Conservation (phyloP, 2,797 vertebrate species). For the Sciaenops ocellatus region DNA sequence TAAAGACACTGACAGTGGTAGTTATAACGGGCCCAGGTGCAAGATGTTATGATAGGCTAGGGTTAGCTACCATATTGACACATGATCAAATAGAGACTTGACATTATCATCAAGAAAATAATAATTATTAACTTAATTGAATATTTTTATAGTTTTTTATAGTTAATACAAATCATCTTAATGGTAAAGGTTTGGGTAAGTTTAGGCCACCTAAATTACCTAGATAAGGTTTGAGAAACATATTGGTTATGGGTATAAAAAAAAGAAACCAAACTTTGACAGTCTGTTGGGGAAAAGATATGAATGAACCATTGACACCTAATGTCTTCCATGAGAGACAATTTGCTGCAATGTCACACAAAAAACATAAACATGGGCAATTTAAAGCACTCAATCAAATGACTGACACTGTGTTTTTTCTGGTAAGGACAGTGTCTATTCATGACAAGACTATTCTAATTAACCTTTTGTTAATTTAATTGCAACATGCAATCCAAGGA, state of each 20-base stretch:
- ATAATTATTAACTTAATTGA: no score
- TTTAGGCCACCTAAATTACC: background rate
- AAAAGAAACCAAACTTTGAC: background rate
- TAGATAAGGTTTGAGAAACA: background rate
- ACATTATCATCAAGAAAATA: no score
- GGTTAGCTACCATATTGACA: no score
- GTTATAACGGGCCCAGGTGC: no score
- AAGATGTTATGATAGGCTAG: no score
- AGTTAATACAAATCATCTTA: background rate
- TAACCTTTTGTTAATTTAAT: slow-evolving; percentile 58
- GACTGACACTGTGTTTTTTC: background rate
- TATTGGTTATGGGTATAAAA: background rate
- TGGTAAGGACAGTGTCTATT: slow-evolving; percentile 9
- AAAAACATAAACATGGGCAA: background rate
- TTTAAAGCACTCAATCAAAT: background rate
- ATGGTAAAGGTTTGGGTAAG: background rate
- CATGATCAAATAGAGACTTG: no score
- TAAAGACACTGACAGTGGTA: slow-evolving; percentile 41
- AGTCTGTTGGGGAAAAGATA: background rate
- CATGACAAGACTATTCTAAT: slow-evolving; percentile 13
- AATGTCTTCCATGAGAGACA: background rate
- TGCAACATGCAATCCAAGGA: background rate
- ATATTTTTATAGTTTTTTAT: no score
- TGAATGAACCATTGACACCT: background rate
- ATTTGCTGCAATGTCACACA: background rate